Conservation (phyloP, 1,140 invertebrate species). For the Conus ventricosus region DNA sequence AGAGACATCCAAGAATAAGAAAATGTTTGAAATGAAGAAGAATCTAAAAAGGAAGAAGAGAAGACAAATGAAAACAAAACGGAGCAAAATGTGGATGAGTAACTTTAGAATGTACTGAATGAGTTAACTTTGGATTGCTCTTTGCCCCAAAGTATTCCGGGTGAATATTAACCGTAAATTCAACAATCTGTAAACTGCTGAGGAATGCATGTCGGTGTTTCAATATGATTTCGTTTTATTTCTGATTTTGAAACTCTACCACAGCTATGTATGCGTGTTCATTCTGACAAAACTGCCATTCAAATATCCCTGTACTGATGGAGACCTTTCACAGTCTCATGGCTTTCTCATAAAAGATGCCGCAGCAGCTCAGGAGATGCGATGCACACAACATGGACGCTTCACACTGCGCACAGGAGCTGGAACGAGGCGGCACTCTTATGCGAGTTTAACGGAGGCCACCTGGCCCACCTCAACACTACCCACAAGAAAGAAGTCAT, state of each 20-base stretch:
- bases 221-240: no score
- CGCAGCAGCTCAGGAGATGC: neutral
- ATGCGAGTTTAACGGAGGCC: slow-evolving; percentile 22
- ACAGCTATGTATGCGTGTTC: no score
- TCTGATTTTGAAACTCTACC: no score
- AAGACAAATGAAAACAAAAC: neutral
- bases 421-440: slow-evolving; percentile 28
- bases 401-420: neutral
- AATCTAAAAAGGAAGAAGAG: no score
- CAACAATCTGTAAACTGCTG: no score
- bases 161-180: neutral
- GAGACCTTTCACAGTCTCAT: no score
- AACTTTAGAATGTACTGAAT: neutral
- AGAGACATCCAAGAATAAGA: no score
- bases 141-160: neutral
- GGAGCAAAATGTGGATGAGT: neutral
- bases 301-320: no score
- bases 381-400: neutral
- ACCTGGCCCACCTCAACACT: slow-evolving; percentile 23
- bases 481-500: neutral
- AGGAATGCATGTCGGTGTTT: no score
- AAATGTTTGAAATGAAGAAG: neutral
- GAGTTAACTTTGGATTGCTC: neutral
- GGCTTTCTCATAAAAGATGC: no score
- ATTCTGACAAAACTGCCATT: no score